These are phyloP conservation scores for Drosophila nasuta DNA, from an alignment of 1,140 invertebrate species.

Conservation along the genomic window DNA sequence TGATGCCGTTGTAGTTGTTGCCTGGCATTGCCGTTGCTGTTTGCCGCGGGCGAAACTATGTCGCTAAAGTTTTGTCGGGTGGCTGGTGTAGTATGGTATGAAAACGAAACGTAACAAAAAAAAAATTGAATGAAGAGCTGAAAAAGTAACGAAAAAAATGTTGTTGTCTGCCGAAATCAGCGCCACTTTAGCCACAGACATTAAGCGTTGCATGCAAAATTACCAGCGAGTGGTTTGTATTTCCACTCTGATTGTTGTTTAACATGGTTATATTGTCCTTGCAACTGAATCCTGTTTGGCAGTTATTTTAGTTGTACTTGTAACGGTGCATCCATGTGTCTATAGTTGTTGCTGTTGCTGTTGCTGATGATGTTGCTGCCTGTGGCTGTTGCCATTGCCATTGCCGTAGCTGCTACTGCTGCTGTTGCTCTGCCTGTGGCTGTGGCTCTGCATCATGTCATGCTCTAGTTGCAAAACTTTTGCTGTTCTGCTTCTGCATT, in stretches of 20 bases:
- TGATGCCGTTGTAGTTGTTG: conserved; percentile 47
- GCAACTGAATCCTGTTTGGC: conserved; percentile 63
- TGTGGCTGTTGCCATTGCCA: not conserved
- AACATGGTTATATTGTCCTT: conserved; percentile 83
- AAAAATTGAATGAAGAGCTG: conserved; percentile 9
- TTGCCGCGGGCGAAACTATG: conserved; percentile 66
- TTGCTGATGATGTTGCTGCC: conserved; percentile 7
- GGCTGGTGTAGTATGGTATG: conserved; percentile 7
- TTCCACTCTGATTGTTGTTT: conserved; percentile 83
- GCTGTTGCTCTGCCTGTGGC: conserved; percentile 2
- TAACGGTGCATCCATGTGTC: conserved; percentile 64
- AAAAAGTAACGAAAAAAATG: conserved; percentile 44
- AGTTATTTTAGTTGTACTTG: conserved; percentile 56
- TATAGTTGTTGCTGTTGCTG: conserved; percentile 23
- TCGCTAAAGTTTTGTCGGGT: conserved; percentile 58
- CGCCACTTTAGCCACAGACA: conserved; percentile 80
- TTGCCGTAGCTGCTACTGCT: not conserved
- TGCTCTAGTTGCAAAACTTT: conserved; percentile 78
- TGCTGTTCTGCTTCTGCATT: conserved; percentile 35
- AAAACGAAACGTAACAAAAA: conserved; percentile 20
- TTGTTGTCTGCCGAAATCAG: conserved; percentile 81
- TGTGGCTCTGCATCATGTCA: conserved; percentile 71
- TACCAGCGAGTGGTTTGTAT: conserved; percentile 82
- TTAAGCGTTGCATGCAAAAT: conserved; percentile 83
- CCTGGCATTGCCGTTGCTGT: conserved; percentile 20